Percentiles rank a stretch among this genome's conserved stretches.
Conservation (phyloP, 2,888 invertebrate species). For the Mesorhabditis sp. region DNA sequence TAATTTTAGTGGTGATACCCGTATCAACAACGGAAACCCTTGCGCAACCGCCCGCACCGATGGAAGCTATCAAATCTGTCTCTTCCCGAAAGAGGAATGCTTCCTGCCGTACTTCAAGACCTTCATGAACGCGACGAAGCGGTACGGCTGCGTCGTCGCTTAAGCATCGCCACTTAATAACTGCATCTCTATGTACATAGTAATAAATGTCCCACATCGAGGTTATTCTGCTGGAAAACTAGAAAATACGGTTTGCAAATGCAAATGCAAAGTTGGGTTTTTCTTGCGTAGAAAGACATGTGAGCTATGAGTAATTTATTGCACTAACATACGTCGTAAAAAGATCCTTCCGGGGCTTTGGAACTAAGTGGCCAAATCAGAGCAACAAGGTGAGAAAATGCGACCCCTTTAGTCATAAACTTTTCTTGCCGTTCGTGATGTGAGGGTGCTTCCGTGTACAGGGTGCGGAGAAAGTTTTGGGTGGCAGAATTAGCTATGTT, state of each 20-base stretch:
- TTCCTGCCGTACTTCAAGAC: neutral
- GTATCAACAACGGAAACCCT: neutral
- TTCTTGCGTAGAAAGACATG: too few relatives aligned
- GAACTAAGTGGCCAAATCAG: too few relatives aligned
- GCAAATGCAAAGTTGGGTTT: neutral
- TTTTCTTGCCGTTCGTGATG: too few relatives aligned
- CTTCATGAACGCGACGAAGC: neutral
- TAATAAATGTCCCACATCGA: constrained; percentile 6
- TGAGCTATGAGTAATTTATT: too few relatives aligned
- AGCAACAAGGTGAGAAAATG: too few relatives aligned
- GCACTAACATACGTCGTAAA: too few relatives aligned
- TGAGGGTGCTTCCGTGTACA: too few relatives aligned
- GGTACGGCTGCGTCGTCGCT: neutral
- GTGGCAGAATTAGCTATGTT: too few relatives aligned
- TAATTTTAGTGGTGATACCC: neutral
- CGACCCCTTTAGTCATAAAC: too few relatives aligned
- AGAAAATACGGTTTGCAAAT: neutral
- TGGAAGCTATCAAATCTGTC: neutral
- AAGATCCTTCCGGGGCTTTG: too few relatives aligned
- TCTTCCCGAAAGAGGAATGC: neutral
- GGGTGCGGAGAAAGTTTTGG: too few relatives aligned
- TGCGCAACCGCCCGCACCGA: neutral
- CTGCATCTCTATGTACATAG: neutral
- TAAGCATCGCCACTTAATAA: neutral
- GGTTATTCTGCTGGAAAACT: neutral